A percentile compares a stretch with the other conserved stretches of the same genome.
Conservation (phyloP, 1,140 invertebrate species). For the Panonychus citri region DNA sequence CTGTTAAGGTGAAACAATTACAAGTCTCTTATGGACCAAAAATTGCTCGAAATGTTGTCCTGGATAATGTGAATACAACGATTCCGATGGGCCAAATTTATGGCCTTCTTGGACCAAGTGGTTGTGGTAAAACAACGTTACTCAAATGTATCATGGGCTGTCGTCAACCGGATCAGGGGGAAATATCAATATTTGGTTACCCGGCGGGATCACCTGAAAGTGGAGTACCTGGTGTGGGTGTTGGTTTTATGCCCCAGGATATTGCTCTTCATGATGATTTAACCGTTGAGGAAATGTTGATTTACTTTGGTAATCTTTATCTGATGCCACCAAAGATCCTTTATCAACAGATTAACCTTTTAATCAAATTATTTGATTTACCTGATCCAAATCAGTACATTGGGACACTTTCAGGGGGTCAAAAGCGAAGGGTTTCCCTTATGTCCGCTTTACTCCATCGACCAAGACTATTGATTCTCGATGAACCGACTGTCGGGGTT, state of each 20-base stretch:
- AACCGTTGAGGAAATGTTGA: conserved; percentile 75
- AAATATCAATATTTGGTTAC: conserved; percentile 6
- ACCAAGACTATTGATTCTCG: conserved; percentile 78
- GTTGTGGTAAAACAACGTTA: conserved; percentile 14
- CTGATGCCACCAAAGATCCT: conserved; percentile 35
- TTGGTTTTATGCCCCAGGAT: conserved; percentile 25
- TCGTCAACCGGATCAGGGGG: conserved; percentile 1
- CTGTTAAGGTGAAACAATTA: background rate
- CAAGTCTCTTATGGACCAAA: background rate
- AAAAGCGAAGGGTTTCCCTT: conserved; percentile 72
- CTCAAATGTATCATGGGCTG: conserved; percentile 9
- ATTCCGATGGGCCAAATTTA: conserved; percentile 9
- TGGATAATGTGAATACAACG: conserved; percentile 10
- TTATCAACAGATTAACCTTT: conserved; percentile 47
- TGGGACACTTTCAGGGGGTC: conserved; percentile 46
- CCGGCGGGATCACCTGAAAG: conserved; percentile 17
- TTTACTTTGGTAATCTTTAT: conserved; percentile 84
- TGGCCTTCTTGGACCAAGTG: conserved; percentile 18
- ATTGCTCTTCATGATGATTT: conserved; percentile 80
- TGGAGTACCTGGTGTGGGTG: conserved; percentile 12
- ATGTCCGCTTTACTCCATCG: conserved; percentile 75
- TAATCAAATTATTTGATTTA: conserved; percentile 65
- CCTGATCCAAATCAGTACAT: conserved; percentile 30
- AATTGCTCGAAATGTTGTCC: background rate
- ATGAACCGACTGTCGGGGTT: conserved; percentile 81